These are phyloP conservation scores for Myathropa florea DNA, from an alignment of 2,888 invertebrate species.

Conservation along the genomic window DNA sequence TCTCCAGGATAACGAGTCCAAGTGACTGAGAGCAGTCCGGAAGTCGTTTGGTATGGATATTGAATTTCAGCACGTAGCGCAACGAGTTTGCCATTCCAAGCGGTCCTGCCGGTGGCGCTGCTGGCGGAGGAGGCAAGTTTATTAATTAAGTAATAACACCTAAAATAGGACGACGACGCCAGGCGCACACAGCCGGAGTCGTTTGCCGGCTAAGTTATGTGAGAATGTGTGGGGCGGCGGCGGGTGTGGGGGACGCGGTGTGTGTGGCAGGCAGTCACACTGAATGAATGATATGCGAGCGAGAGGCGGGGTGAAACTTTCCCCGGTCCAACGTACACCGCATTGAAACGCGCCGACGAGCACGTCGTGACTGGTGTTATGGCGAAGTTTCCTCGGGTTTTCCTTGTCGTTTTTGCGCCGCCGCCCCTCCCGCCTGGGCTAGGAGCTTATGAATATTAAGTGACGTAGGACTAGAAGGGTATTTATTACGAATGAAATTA, in stretches of 20 bases:
- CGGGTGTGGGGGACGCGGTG: not conserved
- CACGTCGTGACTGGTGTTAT: slow-evolving; percentile 43
- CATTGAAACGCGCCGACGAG: slow-evolving; percentile 5
- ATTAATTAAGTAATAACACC: slow-evolving; percentile 71
- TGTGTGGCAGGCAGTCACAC: slow-evolving; percentile 42
- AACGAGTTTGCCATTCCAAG: slow-evolving; percentile 59
- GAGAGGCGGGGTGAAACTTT: slow-evolving; percentile 7
- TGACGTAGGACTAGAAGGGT: slow-evolving; percentile 48
- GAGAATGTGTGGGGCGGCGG: slow-evolving; percentile 46
- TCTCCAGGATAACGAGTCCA: slow-evolving; percentile 54
- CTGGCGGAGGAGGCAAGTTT: slow-evolving; percentile 59
- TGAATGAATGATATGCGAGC: slow-evolving; percentile 47
- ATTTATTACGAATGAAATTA: slow-evolving; percentile 68
- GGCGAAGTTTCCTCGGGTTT: slow-evolving; percentile 2
- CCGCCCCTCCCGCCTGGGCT: not conserved
- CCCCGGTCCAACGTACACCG: not conserved
- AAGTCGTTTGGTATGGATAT: slow-evolving; percentile 71
- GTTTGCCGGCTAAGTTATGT: slow-evolving; percentile 58
- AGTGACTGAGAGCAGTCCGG: slow-evolving; percentile 62
- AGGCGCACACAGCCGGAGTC: slow-evolving; percentile 21
- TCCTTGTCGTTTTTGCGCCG: not conserved
- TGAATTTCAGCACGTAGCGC: slow-evolving; percentile 70
- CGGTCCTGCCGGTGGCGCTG: slow-evolving; percentile 2
- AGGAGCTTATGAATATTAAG: slow-evolving; percentile 65
- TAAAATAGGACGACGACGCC: slow-evolving; percentile 59